phyloP scores from a whole-genome alignment of 2,888 invertebrate species.

The Tetragonula carbonaria region DNA sequence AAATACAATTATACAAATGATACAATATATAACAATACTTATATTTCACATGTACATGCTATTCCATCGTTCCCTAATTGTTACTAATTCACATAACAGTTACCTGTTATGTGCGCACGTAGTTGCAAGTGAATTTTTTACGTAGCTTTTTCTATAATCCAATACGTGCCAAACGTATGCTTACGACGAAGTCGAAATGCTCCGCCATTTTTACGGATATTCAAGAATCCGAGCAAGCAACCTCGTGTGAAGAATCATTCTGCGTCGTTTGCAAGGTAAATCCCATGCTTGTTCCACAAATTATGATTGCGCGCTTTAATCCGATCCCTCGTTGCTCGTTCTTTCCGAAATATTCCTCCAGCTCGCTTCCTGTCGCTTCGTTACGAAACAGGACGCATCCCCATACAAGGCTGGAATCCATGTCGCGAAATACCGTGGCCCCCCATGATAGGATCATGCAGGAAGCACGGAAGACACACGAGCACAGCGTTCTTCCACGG shows the following conservation, averaged over 20 bases:
- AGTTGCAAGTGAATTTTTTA: background rate
- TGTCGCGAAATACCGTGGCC: background rate
- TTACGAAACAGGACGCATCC: conserved; percentile 14
- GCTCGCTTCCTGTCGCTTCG: conserved; percentile 29
- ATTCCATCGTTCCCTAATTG: background rate
- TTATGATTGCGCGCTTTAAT: conserved; percentile 35
- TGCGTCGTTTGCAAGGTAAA: conserved; percentile 22
- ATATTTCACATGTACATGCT: too few species aligned
- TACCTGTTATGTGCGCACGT: background rate
- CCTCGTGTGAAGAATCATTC: background rate
- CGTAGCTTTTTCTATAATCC: background rate
- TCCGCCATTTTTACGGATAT: background rate
- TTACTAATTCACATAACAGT: background rate
- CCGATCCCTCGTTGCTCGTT: background rate
- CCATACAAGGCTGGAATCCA: background rate
- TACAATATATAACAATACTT: too few species aligned
- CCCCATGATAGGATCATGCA: background rate
- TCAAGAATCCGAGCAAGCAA: conserved; percentile 12
- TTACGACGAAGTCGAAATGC: background rate
- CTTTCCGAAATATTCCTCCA: conserved; percentile 8
- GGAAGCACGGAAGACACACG: conserved; percentile 13
- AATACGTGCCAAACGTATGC: background rate
- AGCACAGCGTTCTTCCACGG: background rate
- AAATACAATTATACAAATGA: too few species aligned
- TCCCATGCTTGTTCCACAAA: conserved; percentile 4